Evolutionary conservation across 2,797 vertebrate species (phyloP).

Genomic region (Sebastes nivosus): DNA sequence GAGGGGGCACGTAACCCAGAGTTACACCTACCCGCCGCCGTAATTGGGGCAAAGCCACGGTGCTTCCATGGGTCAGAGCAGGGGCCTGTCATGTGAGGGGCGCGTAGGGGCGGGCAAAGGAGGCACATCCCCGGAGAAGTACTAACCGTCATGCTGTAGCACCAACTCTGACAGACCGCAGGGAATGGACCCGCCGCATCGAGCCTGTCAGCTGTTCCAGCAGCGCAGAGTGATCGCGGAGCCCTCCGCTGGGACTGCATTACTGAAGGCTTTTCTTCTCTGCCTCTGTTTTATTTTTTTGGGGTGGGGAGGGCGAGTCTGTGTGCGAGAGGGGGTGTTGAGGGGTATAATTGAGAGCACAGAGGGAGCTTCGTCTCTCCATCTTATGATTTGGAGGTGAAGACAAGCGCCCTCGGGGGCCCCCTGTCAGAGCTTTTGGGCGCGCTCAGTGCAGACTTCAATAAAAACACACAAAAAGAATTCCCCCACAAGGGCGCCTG

Average conservation of each 20-base stretch:
- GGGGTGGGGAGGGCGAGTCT: constrained; percentile 63
- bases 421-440: constrained; percentile 97
- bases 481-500: constrained; percentile 96
- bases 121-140: constrained; percentile 87
- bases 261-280: constrained; percentile 98
- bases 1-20: constrained; percentile 62
- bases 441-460: constrained; percentile 95
- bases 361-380: constrained; percentile 98
- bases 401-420: constrained; percentile 99
- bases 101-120: constrained; percentile 85
- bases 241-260: constrained; percentile 97
- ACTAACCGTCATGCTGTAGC: constrained; percentile 89
- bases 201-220: constrained; percentile 98
- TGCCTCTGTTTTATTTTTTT: constrained; percentile 88
- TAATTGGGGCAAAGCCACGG: constrained; percentile 68
- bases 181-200: constrained; percentile 81
- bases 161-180: constrained; percentile 94
- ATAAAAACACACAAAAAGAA: constrained; percentile 91
- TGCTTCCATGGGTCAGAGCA: constrained; percentile 74
- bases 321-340: constrained; percentile 71
- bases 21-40: constrained; percentile 57
- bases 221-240: constrained; percentile 92
- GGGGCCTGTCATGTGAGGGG: constrained; percentile 81
- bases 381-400: constrained; percentile 99
- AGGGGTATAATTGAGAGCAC: constrained; percentile 98